Evolutionary conservation across 2,888 invertebrate genomes (phyloP).

Genomic region (Chalcis sispes): DNA sequence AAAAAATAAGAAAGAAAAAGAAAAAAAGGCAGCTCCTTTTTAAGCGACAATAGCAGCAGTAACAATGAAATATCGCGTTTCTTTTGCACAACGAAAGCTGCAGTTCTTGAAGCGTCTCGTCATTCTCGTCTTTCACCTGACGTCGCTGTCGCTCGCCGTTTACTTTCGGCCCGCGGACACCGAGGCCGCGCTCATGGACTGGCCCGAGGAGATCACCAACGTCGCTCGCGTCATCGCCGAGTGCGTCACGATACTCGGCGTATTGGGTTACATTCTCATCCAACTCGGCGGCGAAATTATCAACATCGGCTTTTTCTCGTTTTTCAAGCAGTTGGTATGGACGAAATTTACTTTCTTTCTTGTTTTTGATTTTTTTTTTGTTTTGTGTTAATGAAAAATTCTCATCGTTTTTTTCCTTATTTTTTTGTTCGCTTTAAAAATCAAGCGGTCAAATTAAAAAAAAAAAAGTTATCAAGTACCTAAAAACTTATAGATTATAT

Average conservation of each 20-base stretch:
- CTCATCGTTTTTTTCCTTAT: no score
- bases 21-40: background rate
- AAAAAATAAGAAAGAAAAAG: no score
- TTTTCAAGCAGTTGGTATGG: constrained; percentile 92
- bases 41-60: background rate
- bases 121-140: constrained; percentile 90
- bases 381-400: no score
- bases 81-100: constrained; percentile 78
- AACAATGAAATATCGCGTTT: constrained; percentile 49
- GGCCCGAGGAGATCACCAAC: constrained; percentile 78
- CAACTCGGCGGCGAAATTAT: constrained; percentile 97
- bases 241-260: constrained; percentile 89
- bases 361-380: no score
- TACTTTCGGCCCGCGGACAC: constrained; percentile 89
- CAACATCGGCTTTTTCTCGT: constrained; percentile 93
- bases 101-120: constrained; percentile 95
- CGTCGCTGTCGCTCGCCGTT: constrained; percentile 92
- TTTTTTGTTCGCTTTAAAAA: no score
- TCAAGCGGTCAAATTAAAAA: no score
- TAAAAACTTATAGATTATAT: no score
- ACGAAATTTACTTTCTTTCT: no score
- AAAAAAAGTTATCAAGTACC: no score
- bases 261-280: constrained; percentile 90
- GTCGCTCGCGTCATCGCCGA: constrained; percentile 80
- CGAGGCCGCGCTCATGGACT: constrained; percentile 78